Conservation (phyloP, 1,140 invertebrate species). For the Diachasma alloeum region DNA sequence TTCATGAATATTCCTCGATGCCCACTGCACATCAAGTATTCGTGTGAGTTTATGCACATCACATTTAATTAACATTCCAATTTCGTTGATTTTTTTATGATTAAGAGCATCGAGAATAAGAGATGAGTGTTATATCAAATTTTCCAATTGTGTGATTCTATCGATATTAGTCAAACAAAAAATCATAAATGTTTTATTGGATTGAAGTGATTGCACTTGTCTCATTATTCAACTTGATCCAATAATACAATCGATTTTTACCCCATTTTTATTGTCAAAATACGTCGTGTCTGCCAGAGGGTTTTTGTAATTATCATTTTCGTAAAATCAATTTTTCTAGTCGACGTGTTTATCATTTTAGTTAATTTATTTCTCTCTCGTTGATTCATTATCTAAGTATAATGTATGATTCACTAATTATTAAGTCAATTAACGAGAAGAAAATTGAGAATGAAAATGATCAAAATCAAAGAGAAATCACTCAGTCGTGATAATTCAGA, state of each 20-base stretch:
- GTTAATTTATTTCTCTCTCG: neutral
- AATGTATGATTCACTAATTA: neutral
- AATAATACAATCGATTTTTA: neutral
- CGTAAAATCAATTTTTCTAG: conserved; percentile 4
- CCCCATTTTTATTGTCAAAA: neutral
- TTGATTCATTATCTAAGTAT: neutral
- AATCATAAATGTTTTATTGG: too few relatives aligned
- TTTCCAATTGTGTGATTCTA: neutral
- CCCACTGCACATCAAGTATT: neutral
- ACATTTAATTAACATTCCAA: neutral
- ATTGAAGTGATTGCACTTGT: neutral
- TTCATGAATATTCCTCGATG: conserved; percentile 5
- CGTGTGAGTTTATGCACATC: neutral
- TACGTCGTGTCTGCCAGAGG: neutral
- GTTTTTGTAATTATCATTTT: neutral
- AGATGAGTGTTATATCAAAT: neutral
- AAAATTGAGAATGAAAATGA: neutral
- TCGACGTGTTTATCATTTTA: conserved; percentile 6
- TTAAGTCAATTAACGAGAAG: neutral
- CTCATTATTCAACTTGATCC: neutral
- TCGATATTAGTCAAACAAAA: neutral
- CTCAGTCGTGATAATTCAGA: neutral
- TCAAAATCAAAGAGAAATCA: neutral
- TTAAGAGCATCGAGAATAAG: neutral
- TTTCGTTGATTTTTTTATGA: neutral